These are phyloP conservation scores for Podocnemis expansa DNA, from an alignment of 2,113 vertebrate genomes.

Conservation along the genomic window DNA sequence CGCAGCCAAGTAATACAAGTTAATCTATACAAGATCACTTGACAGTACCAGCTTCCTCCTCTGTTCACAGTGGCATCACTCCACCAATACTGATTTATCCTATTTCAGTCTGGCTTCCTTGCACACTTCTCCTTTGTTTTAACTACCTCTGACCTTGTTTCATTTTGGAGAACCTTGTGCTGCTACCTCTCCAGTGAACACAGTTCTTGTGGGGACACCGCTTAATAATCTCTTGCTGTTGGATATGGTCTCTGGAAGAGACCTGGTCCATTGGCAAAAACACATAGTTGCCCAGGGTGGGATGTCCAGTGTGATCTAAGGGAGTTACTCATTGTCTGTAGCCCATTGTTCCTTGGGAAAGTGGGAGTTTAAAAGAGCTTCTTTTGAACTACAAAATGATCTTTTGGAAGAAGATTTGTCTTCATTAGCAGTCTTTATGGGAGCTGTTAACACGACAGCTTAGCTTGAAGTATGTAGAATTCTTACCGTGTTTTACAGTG, in stretches of 20 bases:
- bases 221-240: background rate
- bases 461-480: background rate
- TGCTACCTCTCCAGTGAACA: background rate
- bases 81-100: background rate
- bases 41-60: background rate
- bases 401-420: background rate
- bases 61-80: rapidly evolving
- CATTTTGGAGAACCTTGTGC: background rate
- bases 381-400: background rate
- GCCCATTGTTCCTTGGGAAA: background rate
- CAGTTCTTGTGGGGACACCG: background rate
- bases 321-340: background rate
- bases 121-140: background rate
- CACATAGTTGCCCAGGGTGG: background rate
- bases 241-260: background rate
- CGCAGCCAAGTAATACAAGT: background rate
- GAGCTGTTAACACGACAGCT: background rate
- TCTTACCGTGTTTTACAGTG: rapidly evolving
- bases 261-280: background rate
- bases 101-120: background rate
- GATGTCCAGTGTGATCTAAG: background rate
- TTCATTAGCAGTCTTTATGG: background rate
- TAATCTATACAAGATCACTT: background rate
- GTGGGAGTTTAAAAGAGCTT: background rate
- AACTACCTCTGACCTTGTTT: background rate